Conservation (phyloP, 2,888 invertebrate species). For the Leucoma salicis region DNA sequence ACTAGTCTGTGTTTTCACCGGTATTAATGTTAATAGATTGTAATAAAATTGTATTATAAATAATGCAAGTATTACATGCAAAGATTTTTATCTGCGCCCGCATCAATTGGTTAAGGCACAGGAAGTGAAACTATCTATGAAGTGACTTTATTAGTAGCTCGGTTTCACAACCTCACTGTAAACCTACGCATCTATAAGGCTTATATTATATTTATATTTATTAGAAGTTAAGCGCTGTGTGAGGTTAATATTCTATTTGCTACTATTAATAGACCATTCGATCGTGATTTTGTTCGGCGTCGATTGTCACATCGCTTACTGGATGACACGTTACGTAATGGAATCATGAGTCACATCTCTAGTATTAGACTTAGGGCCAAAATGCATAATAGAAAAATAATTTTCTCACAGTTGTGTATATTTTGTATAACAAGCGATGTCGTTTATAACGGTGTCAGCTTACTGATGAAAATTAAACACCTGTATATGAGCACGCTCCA, state of each 20-base stretch:
- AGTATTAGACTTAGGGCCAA: constrained; percentile 17
- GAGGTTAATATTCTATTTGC: constrained; percentile 10
- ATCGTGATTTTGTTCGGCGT: constrained; percentile 21
- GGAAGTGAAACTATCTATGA: constrained; percentile 55
- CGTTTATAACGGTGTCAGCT: no score
- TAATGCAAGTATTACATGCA: constrained; percentile 15
- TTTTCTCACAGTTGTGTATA: no score
- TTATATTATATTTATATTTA: constrained; percentile 13
- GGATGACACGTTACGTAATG: constrained; percentile 32
- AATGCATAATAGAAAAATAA: constrained; percentile 25
- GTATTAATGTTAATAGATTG: neutral
- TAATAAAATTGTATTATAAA: neutral
- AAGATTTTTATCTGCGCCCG: constrained; percentile 28
- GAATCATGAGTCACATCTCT: constrained; percentile 32
- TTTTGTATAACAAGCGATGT: no score
- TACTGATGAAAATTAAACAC: constrained; percentile 34
- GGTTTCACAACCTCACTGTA: constrained; percentile 37
- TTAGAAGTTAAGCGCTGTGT: constrained; percentile 10
- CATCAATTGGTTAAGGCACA: constrained; percentile 45
- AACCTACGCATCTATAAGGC: constrained; percentile 23
- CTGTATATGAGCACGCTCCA: constrained; percentile 37
- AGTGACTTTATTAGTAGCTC: constrained; percentile 29
- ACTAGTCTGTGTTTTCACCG: no score
- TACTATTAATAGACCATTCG: constrained; percentile 4
- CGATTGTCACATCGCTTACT: constrained; percentile 29